Evolutionary conservation across 2,113 vertebrate species (phyloP).

Genomic region (Muscicapa adusta): DNA sequence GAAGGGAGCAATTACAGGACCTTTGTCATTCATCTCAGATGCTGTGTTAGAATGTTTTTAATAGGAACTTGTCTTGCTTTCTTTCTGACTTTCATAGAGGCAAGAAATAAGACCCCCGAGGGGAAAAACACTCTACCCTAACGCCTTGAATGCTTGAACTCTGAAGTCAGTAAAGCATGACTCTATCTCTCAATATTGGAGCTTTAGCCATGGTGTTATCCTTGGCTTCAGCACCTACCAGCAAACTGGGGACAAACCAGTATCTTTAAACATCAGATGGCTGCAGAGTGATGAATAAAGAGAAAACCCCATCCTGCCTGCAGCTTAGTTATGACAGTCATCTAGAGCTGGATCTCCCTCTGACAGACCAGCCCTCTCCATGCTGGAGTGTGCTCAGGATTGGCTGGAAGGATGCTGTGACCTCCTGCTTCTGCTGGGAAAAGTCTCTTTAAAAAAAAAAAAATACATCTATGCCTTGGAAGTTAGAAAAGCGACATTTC

Average conservation of each 20-base stretch:
- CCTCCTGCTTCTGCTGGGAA: background rate
- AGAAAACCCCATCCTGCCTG: background rate
- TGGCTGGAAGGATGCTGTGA: background rate
- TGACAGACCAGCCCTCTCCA: background rate
- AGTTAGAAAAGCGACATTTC: background rate
- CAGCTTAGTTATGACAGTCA: background rate
- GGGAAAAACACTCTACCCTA: background rate
- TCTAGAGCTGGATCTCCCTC: background rate
- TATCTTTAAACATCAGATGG: background rate
- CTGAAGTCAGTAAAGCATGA: conserved; percentile 40
- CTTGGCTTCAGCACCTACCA: conserved; percentile 23
- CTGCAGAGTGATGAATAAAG: background rate
- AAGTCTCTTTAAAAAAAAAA: background rate
- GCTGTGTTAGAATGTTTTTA: conserved; percentile 14
- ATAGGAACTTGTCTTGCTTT: conserved; percentile 30
- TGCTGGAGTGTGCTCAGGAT: background rate
- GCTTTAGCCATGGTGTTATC: conserved; percentile 27
- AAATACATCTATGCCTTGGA: background rate
- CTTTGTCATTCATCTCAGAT: conserved; percentile 34
- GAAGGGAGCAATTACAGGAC: background rate
- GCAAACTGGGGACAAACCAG: conserved; percentile 1
- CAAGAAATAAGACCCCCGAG: conserved; percentile 27
- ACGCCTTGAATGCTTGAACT: conserved; percentile 31
- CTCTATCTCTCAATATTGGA: conserved; percentile 14
- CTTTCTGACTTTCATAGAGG: conserved; percentile 17